Percentiles rank a stretch among this genome's conserved stretches.
These are phyloP conservation scores for Unio delphinus DNA, from an alignment of 2,888 invertebrate genomes.

Conservation along the genomic window DNA sequence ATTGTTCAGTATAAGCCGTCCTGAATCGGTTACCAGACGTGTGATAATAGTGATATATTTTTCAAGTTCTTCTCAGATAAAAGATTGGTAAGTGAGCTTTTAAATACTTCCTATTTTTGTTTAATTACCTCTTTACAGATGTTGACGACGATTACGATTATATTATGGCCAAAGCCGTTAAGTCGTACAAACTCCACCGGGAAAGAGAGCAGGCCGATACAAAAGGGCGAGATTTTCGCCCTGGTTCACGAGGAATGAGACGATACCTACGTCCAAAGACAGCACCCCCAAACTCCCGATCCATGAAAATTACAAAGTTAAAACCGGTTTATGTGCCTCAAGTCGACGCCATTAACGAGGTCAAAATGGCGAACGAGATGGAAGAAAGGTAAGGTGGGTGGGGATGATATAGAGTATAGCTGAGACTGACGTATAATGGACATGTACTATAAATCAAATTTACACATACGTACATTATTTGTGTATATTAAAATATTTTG, in stretches of 20 bases:
- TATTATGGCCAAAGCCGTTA: constrained; percentile 55
- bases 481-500: no score
- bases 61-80: no score
- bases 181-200: constrained; percentile 46
- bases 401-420: background rate
- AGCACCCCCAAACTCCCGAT: constrained; percentile 27
- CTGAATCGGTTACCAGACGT: no score
- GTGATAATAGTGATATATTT: no score
- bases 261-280: constrained; percentile 34
- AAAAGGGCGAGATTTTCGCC: constrained; percentile 29
- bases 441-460: no score
- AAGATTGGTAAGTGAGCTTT: no score
- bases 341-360: constrained; percentile 41
- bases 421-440: no score
- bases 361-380: constrained; percentile 35
- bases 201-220: constrained; percentile 44
- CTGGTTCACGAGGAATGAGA: constrained; percentile 28
- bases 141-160: constrained; percentile 54
- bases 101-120: background rate
- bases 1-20: no score
- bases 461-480: no score
- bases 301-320: background rate
- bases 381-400: constrained; percentile 27
- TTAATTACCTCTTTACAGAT: constrained; percentile 37
- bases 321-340: constrained; percentile 13